Evolutionary conservation across 2,797 vertebrate species (phyloP).

Genomic region (Acanthiza pusilla): DNA sequence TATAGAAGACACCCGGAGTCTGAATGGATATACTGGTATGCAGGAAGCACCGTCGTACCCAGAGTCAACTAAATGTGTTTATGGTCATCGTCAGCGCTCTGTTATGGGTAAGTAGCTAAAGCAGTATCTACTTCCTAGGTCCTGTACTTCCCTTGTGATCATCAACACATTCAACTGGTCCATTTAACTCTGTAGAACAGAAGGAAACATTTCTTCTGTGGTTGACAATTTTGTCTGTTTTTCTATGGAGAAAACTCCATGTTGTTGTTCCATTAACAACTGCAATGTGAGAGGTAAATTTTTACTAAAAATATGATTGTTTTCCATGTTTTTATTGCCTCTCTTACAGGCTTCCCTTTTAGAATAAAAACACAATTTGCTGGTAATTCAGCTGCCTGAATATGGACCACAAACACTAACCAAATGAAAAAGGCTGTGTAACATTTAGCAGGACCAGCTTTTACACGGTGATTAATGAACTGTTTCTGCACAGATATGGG

Average conservation of each 20-base stretch:
- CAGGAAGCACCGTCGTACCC: neutral
- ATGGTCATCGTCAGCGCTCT: neutral
- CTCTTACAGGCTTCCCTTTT: neutral
- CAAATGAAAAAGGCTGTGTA: neutral
- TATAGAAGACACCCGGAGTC: neutral
- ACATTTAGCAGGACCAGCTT: neutral
- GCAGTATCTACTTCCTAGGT: neutral
- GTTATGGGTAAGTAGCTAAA: neutral
- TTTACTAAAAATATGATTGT: neutral
- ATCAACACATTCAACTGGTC: neutral
- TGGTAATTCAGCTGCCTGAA: neutral
- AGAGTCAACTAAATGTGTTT: neutral
- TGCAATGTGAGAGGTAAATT: neutral
- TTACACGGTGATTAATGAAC: neutral
- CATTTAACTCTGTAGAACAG: neutral
- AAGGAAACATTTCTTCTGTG: neutral
- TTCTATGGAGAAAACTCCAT: neutral
- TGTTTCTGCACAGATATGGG: neutral
- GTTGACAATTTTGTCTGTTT: neutral
- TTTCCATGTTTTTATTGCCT: neutral
- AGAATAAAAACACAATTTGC: neutral
- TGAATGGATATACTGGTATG: neutral
- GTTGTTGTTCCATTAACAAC: neutral
- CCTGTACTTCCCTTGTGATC: rapidly evolving
- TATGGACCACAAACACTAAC: neutral